Conservation (phyloP, 2,888 invertebrate species). For the Acronicta alni region DNA sequence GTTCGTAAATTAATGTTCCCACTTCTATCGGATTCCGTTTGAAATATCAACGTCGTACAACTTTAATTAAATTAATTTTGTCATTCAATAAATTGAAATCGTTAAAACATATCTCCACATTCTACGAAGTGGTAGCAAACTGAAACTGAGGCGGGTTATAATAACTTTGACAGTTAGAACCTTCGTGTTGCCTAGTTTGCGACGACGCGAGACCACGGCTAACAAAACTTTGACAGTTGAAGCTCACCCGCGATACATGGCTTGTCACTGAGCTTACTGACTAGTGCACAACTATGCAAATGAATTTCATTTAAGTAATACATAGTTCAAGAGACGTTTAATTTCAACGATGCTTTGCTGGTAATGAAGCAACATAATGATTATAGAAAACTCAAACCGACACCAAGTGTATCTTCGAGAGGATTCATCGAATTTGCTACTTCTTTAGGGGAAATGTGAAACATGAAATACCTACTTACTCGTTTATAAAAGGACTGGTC, state of each 20-base stretch:
- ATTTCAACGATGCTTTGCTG: too few species aligned
- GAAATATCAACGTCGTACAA: conserved; percentile 66
- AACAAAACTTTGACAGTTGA: conserved; percentile 79
- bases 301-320: conserved; percentile 17
- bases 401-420: too few species aligned
- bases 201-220: conserved; percentile 64
- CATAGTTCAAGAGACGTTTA: conserved; percentile 1
- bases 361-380: background rate
- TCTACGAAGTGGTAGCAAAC: conserved; percentile 62
- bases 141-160: conserved; percentile 71
- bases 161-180: conserved; percentile 83
- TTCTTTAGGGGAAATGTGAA: too few species aligned
- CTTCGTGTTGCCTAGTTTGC: conserved; percentile 70
- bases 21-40: conserved; percentile 60
- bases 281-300: conserved; percentile 40
- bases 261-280: conserved; percentile 61
- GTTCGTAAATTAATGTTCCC: conserved; percentile 53
- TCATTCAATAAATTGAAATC: conserved; percentile 65
- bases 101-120: conserved; percentile 27
- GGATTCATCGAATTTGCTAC: too few species aligned
- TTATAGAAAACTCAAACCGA: too few species aligned
- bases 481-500: too few species aligned
- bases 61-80: conserved; percentile 74
- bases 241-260: conserved; percentile 72
- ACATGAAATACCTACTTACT: too few species aligned